Evolutionary conservation across 64 coral and sea anemone species (phyloP), one percentile per base, ranked within the genome.

Genomic region (Actinia equina): DNA sequence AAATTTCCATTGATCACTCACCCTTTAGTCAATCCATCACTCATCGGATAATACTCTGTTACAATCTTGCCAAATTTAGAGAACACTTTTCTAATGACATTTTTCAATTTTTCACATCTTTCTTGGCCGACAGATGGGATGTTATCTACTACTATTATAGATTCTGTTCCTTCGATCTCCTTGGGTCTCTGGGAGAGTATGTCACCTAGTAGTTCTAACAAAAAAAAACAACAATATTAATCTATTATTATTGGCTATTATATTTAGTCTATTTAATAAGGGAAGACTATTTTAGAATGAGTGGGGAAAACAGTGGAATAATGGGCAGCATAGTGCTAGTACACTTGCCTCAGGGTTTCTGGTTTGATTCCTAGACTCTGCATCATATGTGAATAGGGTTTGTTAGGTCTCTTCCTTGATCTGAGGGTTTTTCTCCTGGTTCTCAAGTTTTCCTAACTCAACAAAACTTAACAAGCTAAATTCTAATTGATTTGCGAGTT

Each of bases 51-150:
- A 77, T 90, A 90, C 77, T 99, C 97, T 7, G 86, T 95, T 16
- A 92, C 78, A 65, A 99, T 93, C 77, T 93, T 92, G 52, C 97
- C 97, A 93, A 95, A 95, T 86, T 95, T 99, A 17, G 97, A 91
- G 41, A 99, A 99, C 56, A 99, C 97, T 90, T 99, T 99, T 41
- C 93, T 58, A 74, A 95, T 99, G 45, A 99, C 97, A 93, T 95
- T 99, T 44, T 95, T 99, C 18, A 99, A 60, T 71, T 99, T 99
- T 26, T 95, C 97, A 13, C 94, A 77, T 51, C 97, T 84, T 23
- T 99, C 97, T 55, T 87, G 93, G 77, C 93, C 91, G 0, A 99
- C 89, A 51, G 78, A 52, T 67, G 97, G 97, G 8, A 99, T 91
- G 84, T 99, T 99, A 23, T 99, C 97, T 9, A 99, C 97, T 71